These are phyloP conservation scores for Dryobotodes eremita DNA, from an alignment of 2,888 invertebrate genomes.

Conservation along the genomic window DNA sequence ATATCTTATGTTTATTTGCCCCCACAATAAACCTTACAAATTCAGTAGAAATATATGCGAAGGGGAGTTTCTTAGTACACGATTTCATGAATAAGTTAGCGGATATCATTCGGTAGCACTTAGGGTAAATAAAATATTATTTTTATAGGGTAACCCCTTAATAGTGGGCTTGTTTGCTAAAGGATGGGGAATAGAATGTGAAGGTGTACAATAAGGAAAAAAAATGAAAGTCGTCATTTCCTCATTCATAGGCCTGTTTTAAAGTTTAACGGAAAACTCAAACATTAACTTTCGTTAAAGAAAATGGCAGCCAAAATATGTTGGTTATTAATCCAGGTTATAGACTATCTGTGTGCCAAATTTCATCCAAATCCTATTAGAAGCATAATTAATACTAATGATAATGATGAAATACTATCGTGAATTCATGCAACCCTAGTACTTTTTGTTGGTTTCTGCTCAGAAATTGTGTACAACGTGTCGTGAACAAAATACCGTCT, in stretches of 20 bases:
- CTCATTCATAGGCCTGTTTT: too few relatives aligned
- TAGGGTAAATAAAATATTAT: slow-evolving; percentile 63
- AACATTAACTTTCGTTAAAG: too few relatives aligned
- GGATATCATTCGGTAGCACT: slow-evolving; percentile 61
- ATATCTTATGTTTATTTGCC: slow-evolving; percentile 48
- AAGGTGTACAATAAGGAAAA: not conserved
- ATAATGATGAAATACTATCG: too few relatives aligned
- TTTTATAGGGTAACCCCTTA: slow-evolving; percentile 46
- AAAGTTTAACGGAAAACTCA: not conserved
- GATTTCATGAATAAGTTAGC: slow-evolving; percentile 67
- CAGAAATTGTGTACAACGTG: too few relatives aligned
- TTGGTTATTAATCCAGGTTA: too few relatives aligned
- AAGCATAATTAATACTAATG: too few relatives aligned
- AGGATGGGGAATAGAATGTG: not conserved
- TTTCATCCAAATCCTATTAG: too few relatives aligned
- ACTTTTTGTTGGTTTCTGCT: too few relatives aligned
- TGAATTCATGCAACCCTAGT: too few relatives aligned
- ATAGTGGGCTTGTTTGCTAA: slow-evolving; percentile 27
- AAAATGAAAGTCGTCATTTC: not conserved
- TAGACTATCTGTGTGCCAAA: too few relatives aligned
- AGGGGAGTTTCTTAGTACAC: slow-evolving; percentile 55
- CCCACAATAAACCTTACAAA: slow-evolving; percentile 59
- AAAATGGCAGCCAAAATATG: not conserved
- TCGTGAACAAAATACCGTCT: too few relatives aligned
- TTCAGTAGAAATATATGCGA: slow-evolving; percentile 58